phyloP scores from a whole-genome alignment of 2,888 invertebrate species.

The Archaeoteleia sp. region DNA sequence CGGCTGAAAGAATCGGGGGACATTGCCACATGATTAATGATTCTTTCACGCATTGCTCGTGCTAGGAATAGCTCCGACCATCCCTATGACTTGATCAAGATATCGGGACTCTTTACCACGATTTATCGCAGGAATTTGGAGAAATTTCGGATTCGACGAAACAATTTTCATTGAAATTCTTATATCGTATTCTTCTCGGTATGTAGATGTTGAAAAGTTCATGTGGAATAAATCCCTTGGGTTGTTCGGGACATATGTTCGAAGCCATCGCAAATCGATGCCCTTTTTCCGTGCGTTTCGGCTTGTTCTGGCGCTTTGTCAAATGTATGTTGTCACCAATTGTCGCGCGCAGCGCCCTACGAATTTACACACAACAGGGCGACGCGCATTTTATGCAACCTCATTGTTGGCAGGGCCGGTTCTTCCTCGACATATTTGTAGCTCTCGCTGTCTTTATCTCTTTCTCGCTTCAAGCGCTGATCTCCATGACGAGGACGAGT shows the following conservation, averaged over 20 bases:
- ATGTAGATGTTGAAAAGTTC: no score
- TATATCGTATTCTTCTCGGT: no score
- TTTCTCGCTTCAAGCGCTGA: conserved; percentile 12
- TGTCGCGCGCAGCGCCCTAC: conserved; percentile 68
- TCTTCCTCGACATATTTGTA: conserved; percentile 42
- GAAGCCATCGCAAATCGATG: conserved; percentile 52
- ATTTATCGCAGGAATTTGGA: no score
- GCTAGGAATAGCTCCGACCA: conserved; percentile 53
- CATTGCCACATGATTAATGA: conserved; percentile 69
- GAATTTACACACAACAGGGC: conserved; percentile 72
- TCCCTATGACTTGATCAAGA: conserved; percentile 48
- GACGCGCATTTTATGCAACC: conserved; percentile 69
- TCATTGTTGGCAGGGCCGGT: conserved; percentile 62
- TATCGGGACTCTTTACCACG: conserved; percentile 10
- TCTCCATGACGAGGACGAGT: conserved; percentile 30
- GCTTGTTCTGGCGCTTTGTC: conserved; percentile 62
- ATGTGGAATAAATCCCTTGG: no score
- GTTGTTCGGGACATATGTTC: conserved; percentile 10
- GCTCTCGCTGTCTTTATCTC: conserved; percentile 24
- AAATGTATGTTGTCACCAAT: conserved; percentile 67
- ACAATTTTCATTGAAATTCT: no score
- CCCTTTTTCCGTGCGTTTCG: conserved; percentile 37
- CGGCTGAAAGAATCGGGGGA: conserved; percentile 56
- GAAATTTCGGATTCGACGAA: no score
- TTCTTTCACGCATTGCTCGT: conserved; percentile 54